A percentile compares a stretch with the other conserved stretches of the same genome.
phyloP scores from a whole-genome alignment of 1,140 invertebrate genomes.

The Aphaenogaster floridana region DNA sequence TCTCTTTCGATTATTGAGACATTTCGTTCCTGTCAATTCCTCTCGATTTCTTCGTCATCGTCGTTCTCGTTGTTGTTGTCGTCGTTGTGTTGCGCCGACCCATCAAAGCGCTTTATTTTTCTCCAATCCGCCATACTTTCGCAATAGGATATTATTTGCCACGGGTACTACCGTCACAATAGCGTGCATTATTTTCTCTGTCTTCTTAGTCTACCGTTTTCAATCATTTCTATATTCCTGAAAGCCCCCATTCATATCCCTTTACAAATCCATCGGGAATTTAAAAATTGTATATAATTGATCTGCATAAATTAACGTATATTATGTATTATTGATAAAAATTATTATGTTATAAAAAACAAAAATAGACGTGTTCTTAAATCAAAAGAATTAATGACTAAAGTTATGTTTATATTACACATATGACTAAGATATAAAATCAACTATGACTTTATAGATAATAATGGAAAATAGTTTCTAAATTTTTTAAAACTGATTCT shows the following conservation, averaged over 20 bases:
- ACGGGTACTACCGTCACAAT: neutral
- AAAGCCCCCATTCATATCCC: neutral
- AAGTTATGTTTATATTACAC: neutral
- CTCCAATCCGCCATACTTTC: neutral
- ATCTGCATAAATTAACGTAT: neutral
- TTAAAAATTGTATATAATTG: neutral
- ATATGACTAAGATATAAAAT: neutral
- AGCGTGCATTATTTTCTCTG: neutral
- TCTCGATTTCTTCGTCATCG: constrained; percentile 39
- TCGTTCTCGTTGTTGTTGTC: constrained; percentile 14
- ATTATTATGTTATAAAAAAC: neutral
- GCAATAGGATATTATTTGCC: constrained; percentile 17
- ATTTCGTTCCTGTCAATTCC: constrained; percentile 74
- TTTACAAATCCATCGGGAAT: neutral
- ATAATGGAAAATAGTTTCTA: neutral
- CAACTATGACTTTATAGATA: neutral
- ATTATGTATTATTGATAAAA: neutral
- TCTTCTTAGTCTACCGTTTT: neutral
- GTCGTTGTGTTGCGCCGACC: neutral
- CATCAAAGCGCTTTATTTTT: constrained; percentile 48
- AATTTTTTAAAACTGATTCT: neutral
- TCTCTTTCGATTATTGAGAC: constrained; percentile 77
- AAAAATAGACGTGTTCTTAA: neutral
- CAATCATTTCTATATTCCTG: neutral
- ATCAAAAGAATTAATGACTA: neutral